Conservation (phyloP, 2,888 invertebrate species). For the Rhimphoctona megacephalus region DNA sequence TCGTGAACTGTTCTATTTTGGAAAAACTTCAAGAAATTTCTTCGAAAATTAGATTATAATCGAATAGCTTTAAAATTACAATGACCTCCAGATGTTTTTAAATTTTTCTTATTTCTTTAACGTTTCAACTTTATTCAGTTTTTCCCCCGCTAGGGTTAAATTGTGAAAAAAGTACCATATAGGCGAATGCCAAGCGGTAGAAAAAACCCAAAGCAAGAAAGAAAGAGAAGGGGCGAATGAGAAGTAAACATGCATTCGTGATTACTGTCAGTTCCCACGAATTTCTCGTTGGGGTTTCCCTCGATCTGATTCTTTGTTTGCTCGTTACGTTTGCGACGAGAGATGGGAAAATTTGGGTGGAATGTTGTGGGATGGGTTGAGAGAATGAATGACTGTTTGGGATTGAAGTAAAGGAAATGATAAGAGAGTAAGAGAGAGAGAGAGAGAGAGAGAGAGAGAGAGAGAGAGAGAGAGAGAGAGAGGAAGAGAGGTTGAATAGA, state of each 20-base stretch:
- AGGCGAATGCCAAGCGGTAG: not conserved
- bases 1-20: not conserved
- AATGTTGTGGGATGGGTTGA: slow-evolving; percentile 17
- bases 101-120: not conserved
- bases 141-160: not conserved
- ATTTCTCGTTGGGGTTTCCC: slow-evolving; percentile 30
- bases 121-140: not conserved
- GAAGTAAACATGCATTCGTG: slow-evolving; percentile 18
- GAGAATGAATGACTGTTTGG: slow-evolving; percentile 8
- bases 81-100: not conserved
- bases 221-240: not conserved
- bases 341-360: slow-evolving; percentile 29
- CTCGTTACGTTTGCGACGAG: slow-evolving; percentile 26
- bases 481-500: not conserved
- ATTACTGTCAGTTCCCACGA: slow-evolving; percentile 33
- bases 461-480: too few species aligned
- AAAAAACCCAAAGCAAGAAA: not conserved
- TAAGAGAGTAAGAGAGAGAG: not conserved
- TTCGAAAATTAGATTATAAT: not conserved
- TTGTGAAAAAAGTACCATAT: slow-evolving; percentile 6
- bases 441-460: not conserved
- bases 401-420: not conserved
- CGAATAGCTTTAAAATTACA: not conserved
- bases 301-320: slow-evolving; percentile 25
- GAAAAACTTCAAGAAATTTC: not conserved